These are phyloP conservation scores for Tetragonisca angustula DNA, from an alignment of 2,888 invertebrate species.

Conservation along the genomic window DNA sequence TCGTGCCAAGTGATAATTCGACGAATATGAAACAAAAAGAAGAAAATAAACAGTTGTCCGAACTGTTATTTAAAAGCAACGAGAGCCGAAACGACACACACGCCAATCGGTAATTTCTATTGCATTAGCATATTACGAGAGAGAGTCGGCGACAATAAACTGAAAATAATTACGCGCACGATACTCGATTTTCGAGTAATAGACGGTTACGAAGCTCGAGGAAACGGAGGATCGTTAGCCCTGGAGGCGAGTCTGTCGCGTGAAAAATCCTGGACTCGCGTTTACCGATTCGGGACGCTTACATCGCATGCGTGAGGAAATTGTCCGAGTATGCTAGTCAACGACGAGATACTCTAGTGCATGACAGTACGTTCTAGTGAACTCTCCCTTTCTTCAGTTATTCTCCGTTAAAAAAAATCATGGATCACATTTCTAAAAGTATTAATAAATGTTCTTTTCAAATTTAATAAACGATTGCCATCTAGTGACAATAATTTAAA, in stretches of 20 bases:
- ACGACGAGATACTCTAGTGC: constrained; percentile 1
- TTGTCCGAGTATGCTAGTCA: constrained; percentile 39
- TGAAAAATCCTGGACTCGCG: constrained; percentile 39
- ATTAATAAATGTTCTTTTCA: no score
- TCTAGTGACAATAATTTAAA: no score
- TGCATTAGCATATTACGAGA: not conserved
- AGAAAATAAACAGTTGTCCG: not conserved
- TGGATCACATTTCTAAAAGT: no score
- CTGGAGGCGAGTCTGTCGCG: constrained; percentile 30
- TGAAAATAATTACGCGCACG: constrained; percentile 32
- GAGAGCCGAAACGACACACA: not conserved
- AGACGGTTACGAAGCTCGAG: constrained; percentile 40
- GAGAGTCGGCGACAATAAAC: constrained; percentile 14
- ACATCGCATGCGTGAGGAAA: constrained; percentile 39
- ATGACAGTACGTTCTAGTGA: not conserved
- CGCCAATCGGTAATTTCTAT: no score
- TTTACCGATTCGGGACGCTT: constrained; percentile 60
- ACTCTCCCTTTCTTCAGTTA: no score
- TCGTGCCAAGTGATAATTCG: no score
- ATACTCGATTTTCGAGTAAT: constrained; percentile 42
- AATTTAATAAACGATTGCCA: no score
- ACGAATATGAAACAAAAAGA: no score
- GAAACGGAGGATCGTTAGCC: constrained; percentile 24
- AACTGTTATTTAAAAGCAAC: not conserved
- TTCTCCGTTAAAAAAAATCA: no score